Base-by-base conservation (phyloP, 2,113 vertebrate species). In the Chionis minor region DNA sequence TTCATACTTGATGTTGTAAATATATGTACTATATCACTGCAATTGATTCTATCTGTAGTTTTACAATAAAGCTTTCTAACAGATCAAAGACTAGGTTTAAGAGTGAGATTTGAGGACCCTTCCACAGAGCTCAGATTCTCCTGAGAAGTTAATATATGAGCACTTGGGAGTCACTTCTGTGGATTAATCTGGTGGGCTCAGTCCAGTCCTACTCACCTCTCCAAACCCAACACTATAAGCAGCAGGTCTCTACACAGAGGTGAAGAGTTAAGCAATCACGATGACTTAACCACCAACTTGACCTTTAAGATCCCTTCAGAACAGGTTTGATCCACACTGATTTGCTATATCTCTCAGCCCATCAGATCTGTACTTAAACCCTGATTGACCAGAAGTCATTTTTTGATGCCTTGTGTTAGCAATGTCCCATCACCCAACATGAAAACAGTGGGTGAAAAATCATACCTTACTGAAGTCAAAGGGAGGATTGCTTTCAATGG, bases 271-370 rank as follows among this genome's bases (percentile, higher is more conserved):
- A 96, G 67, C 77, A 90, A 92, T 90, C 85, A 80, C 2, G 2
- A 81, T 83, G 62, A 94, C 87, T 94, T 96, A 87, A 87, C 83
- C 90, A 94, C 58, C 78, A 74, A 70, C 72, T 66, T 92, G 82
- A 94, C 90, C 88, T 93, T 89, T 81, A 75, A 96, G 94, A 93
- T 92, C 81, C 66, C 65, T 84, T 95, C 86, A 95, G 83, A 94
- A 89, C 69, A 75, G 49, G 56, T 75, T 85, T 96, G 90, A 92
- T 94, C 93, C 77, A 82, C 55, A 51, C 73, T 92, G 94, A 85
- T 95, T 91, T 94, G 88, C 62, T 90, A 87, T 88, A 42, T 90
- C 83, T 88, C 74, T 92, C 92, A 94, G 69, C 71, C 38, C 19
- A 86, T 86, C 88, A 86, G 91, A 81, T 90, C 85, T 65, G 65